phyloP scores from a whole-genome alignment of 2,797 vertebrate species.

The Synaphobranchus kaupii region DNA sequence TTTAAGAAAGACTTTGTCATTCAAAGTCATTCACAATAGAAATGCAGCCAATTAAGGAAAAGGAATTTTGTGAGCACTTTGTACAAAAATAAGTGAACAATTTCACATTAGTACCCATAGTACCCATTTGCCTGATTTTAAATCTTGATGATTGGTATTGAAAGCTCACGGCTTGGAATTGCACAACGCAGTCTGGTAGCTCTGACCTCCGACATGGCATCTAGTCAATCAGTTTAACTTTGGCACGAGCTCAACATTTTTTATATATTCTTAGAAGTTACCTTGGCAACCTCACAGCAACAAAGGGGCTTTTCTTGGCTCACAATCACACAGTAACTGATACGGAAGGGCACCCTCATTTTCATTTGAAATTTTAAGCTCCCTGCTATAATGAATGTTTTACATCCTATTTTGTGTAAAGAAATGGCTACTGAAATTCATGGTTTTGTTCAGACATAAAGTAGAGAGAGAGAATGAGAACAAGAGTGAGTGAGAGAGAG shows the following conservation, averaged over 20 bases:
- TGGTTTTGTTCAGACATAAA: slow-evolving; percentile 48
- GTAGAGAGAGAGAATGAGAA: background rate
- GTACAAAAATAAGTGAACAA: background rate
- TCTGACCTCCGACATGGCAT: background rate
- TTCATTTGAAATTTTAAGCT: slow-evolving; percentile 52
- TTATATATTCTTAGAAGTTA: slow-evolving; percentile 46
- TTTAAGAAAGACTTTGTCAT: too few species aligned
- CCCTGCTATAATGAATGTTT: slow-evolving; percentile 40
- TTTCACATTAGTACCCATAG: too few species aligned
- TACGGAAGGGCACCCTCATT: slow-evolving; percentile 51
- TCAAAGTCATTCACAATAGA: too few species aligned
- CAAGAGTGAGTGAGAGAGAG: background rate
- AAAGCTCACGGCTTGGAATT: slow-evolving; percentile 13
- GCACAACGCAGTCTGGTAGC: slow-evolving; percentile 1
- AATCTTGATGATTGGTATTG: slow-evolving; percentile 13
- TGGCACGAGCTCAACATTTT: slow-evolving; percentile 7
- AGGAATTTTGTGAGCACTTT: background rate
- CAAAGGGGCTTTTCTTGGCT: slow-evolving; percentile 52
- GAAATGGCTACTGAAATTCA: slow-evolving; percentile 1
- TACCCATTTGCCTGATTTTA: slow-evolving; percentile 5
- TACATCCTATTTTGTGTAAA: slow-evolving; percentile 19
- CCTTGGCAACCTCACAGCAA: slow-evolving; percentile 62
- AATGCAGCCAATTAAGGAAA: too few species aligned
- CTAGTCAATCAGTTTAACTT: slow-evolving; percentile 11
- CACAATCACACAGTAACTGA: slow-evolving; percentile 39